Evolutionary conservation across 1,140 invertebrate species (phyloP), one percentile per base, ranked within the genome.

Genomic region (Drosophila athabasca): DNA sequence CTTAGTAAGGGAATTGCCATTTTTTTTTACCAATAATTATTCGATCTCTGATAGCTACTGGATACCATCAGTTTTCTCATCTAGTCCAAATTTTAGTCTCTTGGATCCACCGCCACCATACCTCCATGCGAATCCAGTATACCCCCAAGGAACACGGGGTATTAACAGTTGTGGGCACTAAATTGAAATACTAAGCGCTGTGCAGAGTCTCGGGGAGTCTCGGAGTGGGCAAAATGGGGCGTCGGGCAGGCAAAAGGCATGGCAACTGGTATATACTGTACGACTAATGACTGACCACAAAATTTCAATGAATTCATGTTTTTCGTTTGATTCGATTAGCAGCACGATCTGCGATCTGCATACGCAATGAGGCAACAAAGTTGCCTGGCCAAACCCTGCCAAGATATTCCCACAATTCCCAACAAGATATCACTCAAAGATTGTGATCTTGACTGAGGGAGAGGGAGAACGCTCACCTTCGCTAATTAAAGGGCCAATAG

Each of bases 261-360:
- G 17, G 17, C 39, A 39, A 62, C 19, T 31, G 4, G 64, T 50
- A 58, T 26, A 55, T 9, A 60, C 29, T 9, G 35, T 11, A 60
- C 29, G 26, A 46, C 31, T 35, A 35, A 64, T 51, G 60, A 65
- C 62, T 50, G 60, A 62, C 9, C 35, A 15, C 59, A 66, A 51
- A 51, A 51, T 62, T 41, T 43, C 24, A 65, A 66, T 66, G 62
- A 35, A 50, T 50, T 43, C 60, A 62, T 62, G 60, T 64, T 50
- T 66, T 65, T 9, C 24, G 61, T 49, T 66, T 66, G 46, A 66
- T 62, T 65, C 46, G 51, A 51, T 66, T 66, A 65, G 60, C 62
- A 45, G 51, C 35, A 46, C 60, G 60, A 66, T 66, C 65, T 65
- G 62, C 60, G 60, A 66, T 66, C 65, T 65, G 62, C 62, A 51